phyloP scores from a whole-genome alignment of 2,888 invertebrate species.

The Melieria picta region DNA sequence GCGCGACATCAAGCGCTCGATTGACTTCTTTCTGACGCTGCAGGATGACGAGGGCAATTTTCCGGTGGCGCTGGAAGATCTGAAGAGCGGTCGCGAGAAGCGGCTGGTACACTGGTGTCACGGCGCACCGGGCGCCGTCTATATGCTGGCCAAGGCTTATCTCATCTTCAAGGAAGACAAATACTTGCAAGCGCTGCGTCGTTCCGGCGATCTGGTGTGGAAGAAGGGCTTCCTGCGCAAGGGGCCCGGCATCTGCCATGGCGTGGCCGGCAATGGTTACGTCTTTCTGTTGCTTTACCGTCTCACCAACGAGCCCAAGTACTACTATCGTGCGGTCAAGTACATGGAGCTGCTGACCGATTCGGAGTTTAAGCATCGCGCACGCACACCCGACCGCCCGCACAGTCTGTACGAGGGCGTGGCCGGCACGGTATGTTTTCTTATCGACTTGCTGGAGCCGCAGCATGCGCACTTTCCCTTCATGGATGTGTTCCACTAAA shows the following conservation, averaged over 20 bases:
- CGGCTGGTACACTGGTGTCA: conserved; percentile 92
- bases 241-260: conserved; percentile 92
- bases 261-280: conserved; percentile 85
- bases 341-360: conserved; percentile 81
- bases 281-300: conserved; percentile 81
- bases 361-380: conserved; percentile 73
- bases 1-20: conserved; percentile 72
- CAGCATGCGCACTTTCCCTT: conserved; percentile 84
- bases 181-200: conserved; percentile 75
- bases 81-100: conserved; percentile 68
- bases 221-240: conserved; percentile 82
- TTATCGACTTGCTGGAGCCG: conserved; percentile 80
- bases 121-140: conserved; percentile 85
- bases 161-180: conserved; percentile 77
- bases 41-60: conserved; percentile 81
- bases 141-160: conserved; percentile 83
- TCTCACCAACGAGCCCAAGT: conserved; percentile 76
- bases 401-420: conserved; percentile 85
- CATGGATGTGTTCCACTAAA: conserved; percentile 72
- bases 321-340: conserved; percentile 77
- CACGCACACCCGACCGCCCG: conserved; percentile 82
- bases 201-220: conserved; percentile 84
- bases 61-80: conserved; percentile 78
- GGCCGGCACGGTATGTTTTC: conserved; percentile 85
- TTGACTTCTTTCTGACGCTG: conserved; percentile 71